These are phyloP conservation scores for Hycleus cichorii DNA, from an alignment of 1,140 invertebrate species.

Conservation along the genomic window DNA sequence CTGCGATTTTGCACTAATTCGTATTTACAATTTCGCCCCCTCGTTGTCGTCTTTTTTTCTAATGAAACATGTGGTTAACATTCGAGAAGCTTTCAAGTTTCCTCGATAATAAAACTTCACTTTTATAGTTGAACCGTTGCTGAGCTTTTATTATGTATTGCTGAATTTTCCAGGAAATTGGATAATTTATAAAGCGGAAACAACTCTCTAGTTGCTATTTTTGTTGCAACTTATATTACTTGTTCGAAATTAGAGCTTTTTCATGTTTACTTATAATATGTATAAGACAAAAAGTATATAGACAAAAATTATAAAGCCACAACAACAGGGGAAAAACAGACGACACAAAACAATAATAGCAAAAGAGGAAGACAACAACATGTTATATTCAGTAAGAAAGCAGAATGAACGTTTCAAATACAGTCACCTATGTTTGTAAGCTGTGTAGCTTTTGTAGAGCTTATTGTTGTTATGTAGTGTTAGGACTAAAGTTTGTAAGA, in stretches of 20 bases:
- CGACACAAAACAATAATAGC: too few relatives aligned
- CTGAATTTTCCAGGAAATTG: conserved; percentile 15
- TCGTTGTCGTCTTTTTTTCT: too few relatives aligned
- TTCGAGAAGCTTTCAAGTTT: conserved; percentile 8
- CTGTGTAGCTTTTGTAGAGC: too few relatives aligned
- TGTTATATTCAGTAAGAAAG: too few relatives aligned
- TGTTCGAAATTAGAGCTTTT: conserved; percentile 1
- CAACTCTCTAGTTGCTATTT: conserved; percentile 7
- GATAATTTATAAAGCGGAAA: conserved; percentile 14
- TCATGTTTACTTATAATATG: background rate
- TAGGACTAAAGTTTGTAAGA: too few relatives aligned
- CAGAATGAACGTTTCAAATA: too few relatives aligned
- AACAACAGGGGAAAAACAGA: too few relatives aligned
- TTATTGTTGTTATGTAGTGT: too few relatives aligned
- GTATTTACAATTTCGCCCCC: background rate
- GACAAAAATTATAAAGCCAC: too few relatives aligned
- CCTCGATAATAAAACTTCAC: conserved; percentile 2
- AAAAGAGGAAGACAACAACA: too few relatives aligned
- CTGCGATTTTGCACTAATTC: background rate
- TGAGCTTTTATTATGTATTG: conserved; percentile 11
- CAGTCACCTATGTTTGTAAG: too few relatives aligned
- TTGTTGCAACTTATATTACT: conserved; percentile 6
- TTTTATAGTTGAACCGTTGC: background rate
- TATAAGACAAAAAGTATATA: too few relatives aligned
- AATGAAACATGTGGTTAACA: background rate